These are phyloP conservation scores for Dryoscopus gambensis DNA, from an alignment of 2,113 vertebrate species.

Conservation along the genomic window DNA sequence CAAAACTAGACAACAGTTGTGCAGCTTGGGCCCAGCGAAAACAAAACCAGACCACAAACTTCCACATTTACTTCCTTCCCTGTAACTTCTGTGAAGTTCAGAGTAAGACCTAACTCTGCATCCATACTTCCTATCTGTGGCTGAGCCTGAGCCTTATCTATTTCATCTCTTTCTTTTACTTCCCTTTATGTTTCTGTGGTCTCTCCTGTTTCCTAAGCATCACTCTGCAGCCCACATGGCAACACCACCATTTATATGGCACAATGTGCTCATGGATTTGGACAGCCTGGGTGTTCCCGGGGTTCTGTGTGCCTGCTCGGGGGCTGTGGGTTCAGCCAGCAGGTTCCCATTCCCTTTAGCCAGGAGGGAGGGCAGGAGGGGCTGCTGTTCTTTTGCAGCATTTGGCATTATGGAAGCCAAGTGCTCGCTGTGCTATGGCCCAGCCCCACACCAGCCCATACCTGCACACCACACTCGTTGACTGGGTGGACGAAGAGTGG, in stretches of 20 bases:
- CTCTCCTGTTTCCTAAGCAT: background rate
- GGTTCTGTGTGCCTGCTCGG: background rate
- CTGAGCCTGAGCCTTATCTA: background rate
- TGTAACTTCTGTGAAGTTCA: background rate
- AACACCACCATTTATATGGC: accelerated
- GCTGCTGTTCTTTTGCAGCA: background rate
- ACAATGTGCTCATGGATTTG: background rate
- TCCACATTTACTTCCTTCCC: background rate
- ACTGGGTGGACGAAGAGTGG: slow-evolving; percentile 79
- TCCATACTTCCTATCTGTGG: background rate
- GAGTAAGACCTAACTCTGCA: background rate
- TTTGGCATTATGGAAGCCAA: background rate
- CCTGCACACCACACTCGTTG: slow-evolving; percentile 85
- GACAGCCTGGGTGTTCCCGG: accelerated
- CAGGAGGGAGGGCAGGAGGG: background rate
- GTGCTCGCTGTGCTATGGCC: background rate
- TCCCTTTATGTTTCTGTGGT: background rate
- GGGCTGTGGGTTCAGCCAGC: background rate
- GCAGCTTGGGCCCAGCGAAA: background rate
- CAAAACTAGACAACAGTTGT: background rate
- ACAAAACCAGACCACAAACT: background rate
- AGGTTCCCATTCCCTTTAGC: background rate
- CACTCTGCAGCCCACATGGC: background rate
- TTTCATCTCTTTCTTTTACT: background rate
- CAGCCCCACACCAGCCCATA: slow-evolving; percentile 6